Percentiles rank a stretch among this genome's conserved stretches.
These are phyloP conservation scores for Todiramphus saurophagus DNA, from an alignment of 2,113 vertebrate genomes.

Conservation along the genomic window DNA sequence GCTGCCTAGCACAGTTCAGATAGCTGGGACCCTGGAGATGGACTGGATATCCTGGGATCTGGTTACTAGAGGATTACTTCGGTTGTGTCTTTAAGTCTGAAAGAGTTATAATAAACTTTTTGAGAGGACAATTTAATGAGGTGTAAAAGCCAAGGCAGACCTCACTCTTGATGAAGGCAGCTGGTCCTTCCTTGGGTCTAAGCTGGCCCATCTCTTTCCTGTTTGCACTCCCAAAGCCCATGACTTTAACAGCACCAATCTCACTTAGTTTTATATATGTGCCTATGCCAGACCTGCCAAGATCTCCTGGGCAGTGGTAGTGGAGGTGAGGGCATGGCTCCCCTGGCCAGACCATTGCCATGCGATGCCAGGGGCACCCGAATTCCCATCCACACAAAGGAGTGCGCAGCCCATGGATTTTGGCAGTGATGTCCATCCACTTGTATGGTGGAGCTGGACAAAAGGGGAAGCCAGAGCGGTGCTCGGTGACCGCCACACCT, in stretches of 20 bases:
- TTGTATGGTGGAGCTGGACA: neutral
- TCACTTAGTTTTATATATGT: fast-evolving
- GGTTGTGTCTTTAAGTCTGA: neutral
- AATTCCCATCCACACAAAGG: neutral
- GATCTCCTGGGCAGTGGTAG: neutral
- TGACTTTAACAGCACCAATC: fast-evolving
- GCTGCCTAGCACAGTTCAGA: neutral
- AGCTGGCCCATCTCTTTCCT: neutral
- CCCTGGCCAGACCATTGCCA: neutral
- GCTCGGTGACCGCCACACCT: neutral
- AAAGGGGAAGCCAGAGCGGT: fast-evolving
- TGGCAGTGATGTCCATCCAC: neutral
- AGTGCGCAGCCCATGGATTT: neutral
- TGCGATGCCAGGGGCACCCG: neutral
- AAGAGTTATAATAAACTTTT: neutral
- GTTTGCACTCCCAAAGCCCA: fast-evolving
- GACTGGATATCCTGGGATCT: neutral
- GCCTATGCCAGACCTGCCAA: neutral
- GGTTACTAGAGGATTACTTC: too few relatives aligned
- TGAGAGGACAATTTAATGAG: neutral
- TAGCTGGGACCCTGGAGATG: neutral
- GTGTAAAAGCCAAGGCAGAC: neutral
- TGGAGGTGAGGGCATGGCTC: neutral
- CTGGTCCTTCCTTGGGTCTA: neutral
- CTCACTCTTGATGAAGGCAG: neutral